Conservation (phyloP, 2,113 vertebrate genomes). For the Vicugna pacos region DNA sequence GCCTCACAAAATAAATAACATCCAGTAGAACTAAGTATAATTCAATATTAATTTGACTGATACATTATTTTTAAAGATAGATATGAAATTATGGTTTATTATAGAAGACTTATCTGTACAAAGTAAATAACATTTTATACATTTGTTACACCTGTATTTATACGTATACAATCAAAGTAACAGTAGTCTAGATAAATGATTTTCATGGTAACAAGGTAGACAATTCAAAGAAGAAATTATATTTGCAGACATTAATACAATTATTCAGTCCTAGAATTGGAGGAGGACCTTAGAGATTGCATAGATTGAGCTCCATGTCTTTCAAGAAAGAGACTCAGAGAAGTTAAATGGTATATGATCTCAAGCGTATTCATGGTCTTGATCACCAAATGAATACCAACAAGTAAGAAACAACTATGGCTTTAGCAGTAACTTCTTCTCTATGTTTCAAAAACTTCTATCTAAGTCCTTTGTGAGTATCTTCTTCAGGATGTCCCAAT, state of each 20-base stretch:
- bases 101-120: not conserved
- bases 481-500: not conserved
- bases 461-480: not conserved
- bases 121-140: not conserved
- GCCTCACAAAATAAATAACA: not conserved
- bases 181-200: not conserved
- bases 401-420: not conserved
- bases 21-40: not conserved
- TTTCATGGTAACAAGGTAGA: slow-evolving; percentile 29
- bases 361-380: not conserved
- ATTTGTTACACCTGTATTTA: not conserved
- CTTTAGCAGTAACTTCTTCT: not conserved
- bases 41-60: not conserved
- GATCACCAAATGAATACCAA: not conserved
- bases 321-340: not conserved
- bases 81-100: not conserved
- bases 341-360: not conserved
- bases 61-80: not conserved
- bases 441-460: not conserved
- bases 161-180: not conserved
- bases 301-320: not conserved
- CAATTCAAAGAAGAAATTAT: not conserved
- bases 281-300: not conserved
- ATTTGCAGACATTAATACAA: not conserved
- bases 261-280: not conserved